Conservation (phyloP, 37 sponge, comb jelly and placozoan genomes). For the Crambe crambe region DNA sequence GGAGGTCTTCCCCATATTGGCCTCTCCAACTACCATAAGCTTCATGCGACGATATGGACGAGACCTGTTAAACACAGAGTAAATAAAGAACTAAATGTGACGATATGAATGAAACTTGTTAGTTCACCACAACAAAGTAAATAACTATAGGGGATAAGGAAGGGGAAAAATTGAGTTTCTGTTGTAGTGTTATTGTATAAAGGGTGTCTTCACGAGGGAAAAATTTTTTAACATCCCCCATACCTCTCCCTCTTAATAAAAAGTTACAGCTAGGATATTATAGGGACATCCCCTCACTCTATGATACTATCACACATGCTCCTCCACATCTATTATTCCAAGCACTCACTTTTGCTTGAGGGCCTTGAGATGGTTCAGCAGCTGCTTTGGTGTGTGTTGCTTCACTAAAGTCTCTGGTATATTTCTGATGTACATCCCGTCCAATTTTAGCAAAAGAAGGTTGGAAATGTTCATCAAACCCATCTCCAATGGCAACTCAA, state of each 20-base stretch:
- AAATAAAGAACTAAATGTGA: too few relatives aligned
- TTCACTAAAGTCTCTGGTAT: conserved; percentile 25
- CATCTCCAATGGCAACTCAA: conserved; percentile 51
- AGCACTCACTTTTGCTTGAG: conserved; percentile 61
- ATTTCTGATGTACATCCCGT: conserved; percentile 42
- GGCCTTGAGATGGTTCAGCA: conserved; percentile 58
- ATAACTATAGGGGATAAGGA: not conserved
- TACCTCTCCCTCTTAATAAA: too few relatives aligned
- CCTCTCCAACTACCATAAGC: conserved; percentile 79
- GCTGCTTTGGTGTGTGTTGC: conserved; percentile 17
- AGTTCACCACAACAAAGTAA: too few relatives aligned
- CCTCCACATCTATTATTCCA: too few relatives aligned
- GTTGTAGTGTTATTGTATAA: too few relatives aligned
- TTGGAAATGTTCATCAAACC: conserved; percentile 49
- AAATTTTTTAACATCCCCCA: too few relatives aligned
- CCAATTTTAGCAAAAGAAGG: conserved; percentile 47
- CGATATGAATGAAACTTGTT: too few relatives aligned
- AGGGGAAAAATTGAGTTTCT: not conserved
- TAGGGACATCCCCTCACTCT: too few relatives aligned
- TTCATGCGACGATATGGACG: conserved; percentile 74
- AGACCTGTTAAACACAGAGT: too few relatives aligned
- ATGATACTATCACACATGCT: too few relatives aligned
- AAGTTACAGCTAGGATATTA: too few relatives aligned
- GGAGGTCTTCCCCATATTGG: conserved; percentile 83
- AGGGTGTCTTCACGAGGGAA: too few relatives aligned